Evolutionary conservation across 2,797 vertebrate species (phyloP), one percentile per base, ranked within the genome.

Genomic region (Molossus molossus): DNA sequence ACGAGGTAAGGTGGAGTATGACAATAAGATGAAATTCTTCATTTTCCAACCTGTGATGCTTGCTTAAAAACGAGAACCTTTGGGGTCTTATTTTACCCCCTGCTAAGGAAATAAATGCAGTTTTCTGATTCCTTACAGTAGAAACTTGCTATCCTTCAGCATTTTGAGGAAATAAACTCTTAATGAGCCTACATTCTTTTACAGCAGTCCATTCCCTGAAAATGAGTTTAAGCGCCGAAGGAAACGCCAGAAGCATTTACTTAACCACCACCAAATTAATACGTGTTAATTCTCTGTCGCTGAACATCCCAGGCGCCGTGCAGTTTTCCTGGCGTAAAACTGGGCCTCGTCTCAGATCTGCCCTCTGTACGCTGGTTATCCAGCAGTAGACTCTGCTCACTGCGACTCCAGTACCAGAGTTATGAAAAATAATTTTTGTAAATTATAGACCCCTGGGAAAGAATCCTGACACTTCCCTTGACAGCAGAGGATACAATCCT

Each of bases 111-210:
- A 88, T 62, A 90, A 95, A 90, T 77, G 77, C 45, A 53, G 5
- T 84, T 93, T 93, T 58, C 67, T 90, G 87, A 93, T 85, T 25
- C 29, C 18, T 94, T 62, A 18, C 33, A 77, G 50, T 17, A 27
- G 77, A 96, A 91, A 95, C 90, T 93, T 97, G 76, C 90, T 93
- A 21, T 96, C 84, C 84, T 97, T 96, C 93, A 96, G 94, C 81
- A 73, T 96, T 96, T 95, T 93, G 87, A 96, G 91, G 94, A 97
- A 97, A 97, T 96, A 96, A 98, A 96, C 91, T 95, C 96, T 92
- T 98, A 97, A 97, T 94, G 94, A 97, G 73, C 40, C 83, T 87
- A 62, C 77, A 33, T 97, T 96, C 84, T 95, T 95, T 97, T 94
- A 93, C 69, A 94, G 87, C 93, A 91, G 93, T 95, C 93, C 87